Evolutionary conservation across 1,140 invertebrate species (phyloP), one percentile per base, ranked within the genome.

Genomic region (Zaprionus vittiger): DNA sequence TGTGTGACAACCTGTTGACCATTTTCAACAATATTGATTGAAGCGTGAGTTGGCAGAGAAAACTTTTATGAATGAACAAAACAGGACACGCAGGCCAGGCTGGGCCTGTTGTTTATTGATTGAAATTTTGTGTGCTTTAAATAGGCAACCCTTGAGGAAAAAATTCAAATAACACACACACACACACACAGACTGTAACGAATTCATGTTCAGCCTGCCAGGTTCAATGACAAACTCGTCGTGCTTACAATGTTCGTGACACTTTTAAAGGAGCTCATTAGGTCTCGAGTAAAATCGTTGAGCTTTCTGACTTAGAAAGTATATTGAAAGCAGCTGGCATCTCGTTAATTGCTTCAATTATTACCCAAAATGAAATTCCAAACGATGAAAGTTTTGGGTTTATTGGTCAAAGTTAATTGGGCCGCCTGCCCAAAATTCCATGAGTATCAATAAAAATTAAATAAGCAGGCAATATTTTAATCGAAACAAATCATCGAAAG

Each of bases 61-160:
- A 64, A 59, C 31, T 76, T 79, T 71, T 71, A 65, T 71, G 66
- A 79, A 79, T 79, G 73, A 70, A 67, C 73, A 66, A 59, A 22
- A 9, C 2, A 20, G 31, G 52, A 31, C 52, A 44, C 9, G 11
- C 26, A 44, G 77, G 57, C 62, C 26, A 37, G 77, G 62, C 57
- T 47, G 37, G 4, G 22, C 47, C 52, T 49, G 41, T 44, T 47
- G 54, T 64, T 75, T 75, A 75, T 75, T 75, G 73, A 75, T 71
- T 71, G 73, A 57, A 75, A 71, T 71, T 75, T 54, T 15, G 60
- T 24, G 20, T 63, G 41, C 67, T 44, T 64, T 71, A 75, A 75
- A 71, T 75, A 71, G 73, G 60, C 55, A 34, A 63, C 34, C 34
- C 55, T 37, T 11, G 22, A 22, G 14, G 14, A 54, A 47, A 63